Evolutionary conservation across 2,888 invertebrate species (phyloP), one percentile per base, ranked within the genome.

Genomic region (Nematopogon swammerdamellus): DNA sequence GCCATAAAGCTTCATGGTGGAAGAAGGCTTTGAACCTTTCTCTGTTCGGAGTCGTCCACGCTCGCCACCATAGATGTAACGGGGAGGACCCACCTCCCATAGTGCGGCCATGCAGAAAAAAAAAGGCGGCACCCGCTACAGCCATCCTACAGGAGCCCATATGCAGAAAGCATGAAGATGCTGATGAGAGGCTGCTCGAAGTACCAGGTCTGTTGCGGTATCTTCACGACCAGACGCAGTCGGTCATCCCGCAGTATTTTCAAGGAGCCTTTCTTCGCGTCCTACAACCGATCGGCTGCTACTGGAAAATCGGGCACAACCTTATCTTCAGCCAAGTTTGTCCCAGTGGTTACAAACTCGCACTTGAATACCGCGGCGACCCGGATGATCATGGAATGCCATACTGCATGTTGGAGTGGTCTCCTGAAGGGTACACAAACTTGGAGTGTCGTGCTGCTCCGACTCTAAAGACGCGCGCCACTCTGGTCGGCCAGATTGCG

Each of bases 401-500:
- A 0, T 79, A 79, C 53, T 77, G 77, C 44, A 68, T 79, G 47
- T 70, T 79, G 73, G 77, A 79, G 56, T 70, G 73, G 3, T 75
- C 80, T 0, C 80, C 80, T 0, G 76, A 77, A 0, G 79, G 80
- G 1, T 76, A 79, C 56, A 61, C 75, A 66, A 79, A 77, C 56
- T 71, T 72, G 50, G 76, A 77, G 52, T 61, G 70, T 50, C 73
- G 79, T 1, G 76, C 75, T 19, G 69, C 67, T 0, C 79, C 79
- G 0, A 61, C 71, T 1, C 56, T 57, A 1, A 59, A 61, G 3
- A 70, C 73, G 0, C 62, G 79, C 17, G 77, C 79, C 1, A 70
- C 74, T 0, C 58, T 77, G 2, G 70, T 77, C 1, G 64, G 74
- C 3, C 79, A 79, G 53, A 59, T 79, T 18, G 74, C 77, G 2